Percentiles rank a stretch among this genome's conserved stretches.
These are phyloP conservation scores for Thymallus thymallus DNA, from an alignment of 2,113 vertebrate genomes.

Conservation along the genomic window DNA sequence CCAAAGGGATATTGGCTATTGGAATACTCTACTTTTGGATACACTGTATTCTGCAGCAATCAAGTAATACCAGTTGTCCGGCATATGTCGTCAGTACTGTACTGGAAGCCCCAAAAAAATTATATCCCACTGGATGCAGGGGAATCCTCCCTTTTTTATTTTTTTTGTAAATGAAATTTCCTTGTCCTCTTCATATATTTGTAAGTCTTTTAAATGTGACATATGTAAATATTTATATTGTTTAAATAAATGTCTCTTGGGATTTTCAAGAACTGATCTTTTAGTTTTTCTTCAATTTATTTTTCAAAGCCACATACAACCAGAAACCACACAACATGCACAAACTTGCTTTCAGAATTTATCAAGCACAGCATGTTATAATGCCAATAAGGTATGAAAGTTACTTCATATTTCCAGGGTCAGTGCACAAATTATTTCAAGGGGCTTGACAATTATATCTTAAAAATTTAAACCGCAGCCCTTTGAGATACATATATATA, in stretches of 20 bases:
- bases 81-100: constrained; percentile 23
- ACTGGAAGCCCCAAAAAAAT: constrained; percentile 22
- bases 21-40: constrained; percentile 39
- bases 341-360: too few relatives aligned
- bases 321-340: too few relatives aligned
- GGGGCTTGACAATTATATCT: too few relatives aligned
- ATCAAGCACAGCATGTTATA: too few relatives aligned
- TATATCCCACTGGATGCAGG: constrained; percentile 11
- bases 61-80: constrained; percentile 17
- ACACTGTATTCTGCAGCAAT: constrained; percentile 31
- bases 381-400: too few relatives aligned
- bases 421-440: too few relatives aligned
- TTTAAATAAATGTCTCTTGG: constrained; percentile 48
- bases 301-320: too few relatives aligned
- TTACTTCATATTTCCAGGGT: too few relatives aligned
- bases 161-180: constrained; percentile 51
- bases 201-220: constrained; percentile 7
- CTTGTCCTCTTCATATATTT: background rate
- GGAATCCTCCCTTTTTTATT: constrained; percentile 18
- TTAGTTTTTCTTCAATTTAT: background rate
- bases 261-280: background rate
- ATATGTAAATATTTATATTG: constrained; percentile 30
- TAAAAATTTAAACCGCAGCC: too few relatives aligned
- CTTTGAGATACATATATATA: too few relatives aligned
- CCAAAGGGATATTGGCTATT: background rate